A percentile compares a stretch with the other conserved stretches of the same genome.
Evolutionary conservation across 1,140 invertebrate genomes (phyloP).

Genomic region (Orussus abietinus): DNA sequence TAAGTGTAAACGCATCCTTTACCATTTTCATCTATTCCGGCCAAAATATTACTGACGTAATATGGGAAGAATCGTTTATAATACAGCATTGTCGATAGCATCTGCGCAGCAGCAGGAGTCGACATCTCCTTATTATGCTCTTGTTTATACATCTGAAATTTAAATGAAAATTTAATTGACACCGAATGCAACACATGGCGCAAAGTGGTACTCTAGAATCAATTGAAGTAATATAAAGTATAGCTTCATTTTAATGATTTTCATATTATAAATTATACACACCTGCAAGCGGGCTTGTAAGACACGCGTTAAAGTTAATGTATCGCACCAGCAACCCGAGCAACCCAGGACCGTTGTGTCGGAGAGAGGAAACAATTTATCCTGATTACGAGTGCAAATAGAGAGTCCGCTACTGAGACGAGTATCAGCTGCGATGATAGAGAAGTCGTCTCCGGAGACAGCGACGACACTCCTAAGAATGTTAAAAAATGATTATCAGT

Average conservation of each 20-base stretch:
- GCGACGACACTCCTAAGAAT: slow-evolving; percentile 77
- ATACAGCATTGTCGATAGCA: slow-evolving; percentile 95
- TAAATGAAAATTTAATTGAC: slow-evolving; percentile 9
- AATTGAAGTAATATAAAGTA: neutral
- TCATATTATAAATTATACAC: slow-evolving; percentile 19
- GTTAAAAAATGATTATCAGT: slow-evolving; percentile 11
- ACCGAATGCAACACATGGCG: slow-evolving; percentile 1
- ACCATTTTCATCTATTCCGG: slow-evolving; percentile 83
- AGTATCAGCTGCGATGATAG: slow-evolving; percentile 79
- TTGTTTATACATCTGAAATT: slow-evolving; percentile 85
- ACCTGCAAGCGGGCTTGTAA: slow-evolving; percentile 83
- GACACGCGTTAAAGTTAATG: slow-evolving; percentile 85
- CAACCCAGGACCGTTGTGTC: slow-evolving; percentile 80
- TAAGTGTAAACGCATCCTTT: slow-evolving; percentile 93
- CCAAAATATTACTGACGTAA: slow-evolving; percentile 93
- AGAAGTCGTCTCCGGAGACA: slow-evolving; percentile 77
- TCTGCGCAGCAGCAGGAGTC: slow-evolving; percentile 87
- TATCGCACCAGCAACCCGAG: slow-evolving; percentile 97
- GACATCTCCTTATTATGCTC: slow-evolving; percentile 93
- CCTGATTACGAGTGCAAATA: slow-evolving; percentile 84
- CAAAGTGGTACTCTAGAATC: neutral
- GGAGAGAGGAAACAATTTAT: slow-evolving; percentile 79
- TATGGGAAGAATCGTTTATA: slow-evolving; percentile 98
- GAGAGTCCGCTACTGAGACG: slow-evolving; percentile 87
- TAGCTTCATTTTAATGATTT: neutral